Conservation (phyloP, 1,140 invertebrate genomes). For the Lordiphosa mommai region DNA sequence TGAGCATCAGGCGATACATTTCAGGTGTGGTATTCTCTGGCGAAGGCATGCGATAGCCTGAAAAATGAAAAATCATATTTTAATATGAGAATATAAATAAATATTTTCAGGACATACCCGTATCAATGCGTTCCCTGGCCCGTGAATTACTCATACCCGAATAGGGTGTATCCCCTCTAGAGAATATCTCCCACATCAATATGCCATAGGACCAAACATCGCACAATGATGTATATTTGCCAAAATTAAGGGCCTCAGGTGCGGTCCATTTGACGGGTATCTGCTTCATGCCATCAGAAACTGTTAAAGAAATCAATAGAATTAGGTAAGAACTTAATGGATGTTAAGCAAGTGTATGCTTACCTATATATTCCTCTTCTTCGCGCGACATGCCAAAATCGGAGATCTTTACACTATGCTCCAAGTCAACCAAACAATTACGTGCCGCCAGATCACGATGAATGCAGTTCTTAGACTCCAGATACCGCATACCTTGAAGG, state of each 20-base stretch:
- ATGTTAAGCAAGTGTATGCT: neutral
- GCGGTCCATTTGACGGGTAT: conserved; percentile 99
- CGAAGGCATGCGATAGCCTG: conserved; percentile 95
- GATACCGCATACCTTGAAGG: conserved; percentile 90
- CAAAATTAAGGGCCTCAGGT: conserved; percentile 97
- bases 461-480: conserved; percentile 98
- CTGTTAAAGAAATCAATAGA: conserved; percentile 68
- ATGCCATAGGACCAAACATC: conserved; percentile 99
- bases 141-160: conserved; percentile 95
- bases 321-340: neutral
- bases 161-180: conserved; percentile 95
- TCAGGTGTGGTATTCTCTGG: conserved; percentile 93
- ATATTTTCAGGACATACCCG: conserved; percentile 82
- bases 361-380: conserved; percentile 94
- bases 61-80: neutral
- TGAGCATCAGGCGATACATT: conserved; percentile 94
- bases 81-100: too few relatives aligned
- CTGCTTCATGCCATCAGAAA: conserved; percentile 98
- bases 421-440: conserved; percentile 90
- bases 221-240: conserved; percentile 96
- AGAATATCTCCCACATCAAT: conserved; percentile 98
- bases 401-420: conserved; percentile 96
- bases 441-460: conserved; percentile 96
- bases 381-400: conserved; percentile 99
- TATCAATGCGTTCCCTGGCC: conserved; percentile 95